Evolutionary conservation across 2,113 vertebrate species (phyloP).

Genomic region (Rallus limicola): DNA sequence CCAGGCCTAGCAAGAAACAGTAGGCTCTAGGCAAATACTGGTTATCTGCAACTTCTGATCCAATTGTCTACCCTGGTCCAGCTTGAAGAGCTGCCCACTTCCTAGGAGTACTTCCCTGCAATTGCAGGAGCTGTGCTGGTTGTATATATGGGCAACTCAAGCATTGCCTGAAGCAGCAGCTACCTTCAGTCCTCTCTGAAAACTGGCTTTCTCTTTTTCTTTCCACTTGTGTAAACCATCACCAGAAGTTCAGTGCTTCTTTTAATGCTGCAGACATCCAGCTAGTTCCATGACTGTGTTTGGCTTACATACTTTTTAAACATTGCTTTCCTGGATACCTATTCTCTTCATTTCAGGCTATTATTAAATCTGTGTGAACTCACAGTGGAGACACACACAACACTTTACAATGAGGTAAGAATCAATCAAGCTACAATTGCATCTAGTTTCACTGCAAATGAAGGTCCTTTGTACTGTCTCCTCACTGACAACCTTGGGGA

Average conservation of each 20-base stretch:
- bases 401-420: not conserved
- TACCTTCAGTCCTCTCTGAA: not conserved
- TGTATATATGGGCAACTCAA: not conserved
- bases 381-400: accelerated
- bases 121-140: not conserved
- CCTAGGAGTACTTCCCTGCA: not conserved
- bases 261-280: not conserved
- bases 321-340: accelerated
- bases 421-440: not conserved
- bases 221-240: not conserved
- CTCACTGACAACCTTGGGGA: not conserved
- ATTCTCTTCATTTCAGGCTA: not conserved
- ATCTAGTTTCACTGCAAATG: not conserved
- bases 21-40: not conserved
- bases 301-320: not conserved
- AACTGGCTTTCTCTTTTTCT: not conserved
- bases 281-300: not conserved
- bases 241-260: not conserved
- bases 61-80: not conserved
- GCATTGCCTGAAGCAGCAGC: not conserved
- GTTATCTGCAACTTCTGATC: not conserved
- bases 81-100: not conserved
- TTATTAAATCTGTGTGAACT: not conserved
- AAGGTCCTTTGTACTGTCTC: not conserved
- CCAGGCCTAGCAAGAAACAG: not conserved